Conservation (phyloP, 1,140 invertebrate species). For the Anoplophora glabripennis region DNA sequence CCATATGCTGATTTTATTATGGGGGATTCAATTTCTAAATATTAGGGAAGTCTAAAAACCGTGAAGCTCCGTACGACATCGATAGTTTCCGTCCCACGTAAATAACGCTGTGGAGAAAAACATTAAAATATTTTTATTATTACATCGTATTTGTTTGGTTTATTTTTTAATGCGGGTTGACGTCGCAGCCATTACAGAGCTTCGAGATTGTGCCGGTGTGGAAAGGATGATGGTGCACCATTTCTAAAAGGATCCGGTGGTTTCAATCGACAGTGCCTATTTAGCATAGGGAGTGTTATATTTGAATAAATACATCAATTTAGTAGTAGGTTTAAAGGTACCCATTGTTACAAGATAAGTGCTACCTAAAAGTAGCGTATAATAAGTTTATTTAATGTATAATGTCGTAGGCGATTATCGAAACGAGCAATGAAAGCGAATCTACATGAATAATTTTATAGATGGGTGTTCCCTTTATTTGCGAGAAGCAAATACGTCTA, state of each 20-base stretch:
- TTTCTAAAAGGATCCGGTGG: conserved; percentile 12
- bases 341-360: conserved; percentile 40
- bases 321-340: conserved; percentile 34
- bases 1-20: conserved; percentile 6
- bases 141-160: background rate
- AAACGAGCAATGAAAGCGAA: background rate
- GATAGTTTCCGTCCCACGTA: background rate
- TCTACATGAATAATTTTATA: no score
- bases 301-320: conserved; percentile 42
- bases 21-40: conserved; percentile 1
- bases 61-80: background rate
- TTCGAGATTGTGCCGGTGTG: no score
- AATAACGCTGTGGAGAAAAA: conserved; percentile 3
- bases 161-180: no score
- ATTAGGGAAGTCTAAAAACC: background rate
- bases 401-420: conserved; percentile 27
- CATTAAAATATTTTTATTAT: background rate
- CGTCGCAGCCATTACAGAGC: conserved; percentile 2
- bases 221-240: conserved; percentile 10
- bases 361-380: conserved; percentile 43
- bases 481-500: no score
- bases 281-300: conserved; percentile 43
- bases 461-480: no score
- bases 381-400: conserved; percentile 30
- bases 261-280: conserved; percentile 14